A percentile compares a stretch with the other conserved stretches of the same genome.
phyloP scores from a whole-genome alignment of 1,140 invertebrate genomes.

The Drosophila athabasca region DNA sequence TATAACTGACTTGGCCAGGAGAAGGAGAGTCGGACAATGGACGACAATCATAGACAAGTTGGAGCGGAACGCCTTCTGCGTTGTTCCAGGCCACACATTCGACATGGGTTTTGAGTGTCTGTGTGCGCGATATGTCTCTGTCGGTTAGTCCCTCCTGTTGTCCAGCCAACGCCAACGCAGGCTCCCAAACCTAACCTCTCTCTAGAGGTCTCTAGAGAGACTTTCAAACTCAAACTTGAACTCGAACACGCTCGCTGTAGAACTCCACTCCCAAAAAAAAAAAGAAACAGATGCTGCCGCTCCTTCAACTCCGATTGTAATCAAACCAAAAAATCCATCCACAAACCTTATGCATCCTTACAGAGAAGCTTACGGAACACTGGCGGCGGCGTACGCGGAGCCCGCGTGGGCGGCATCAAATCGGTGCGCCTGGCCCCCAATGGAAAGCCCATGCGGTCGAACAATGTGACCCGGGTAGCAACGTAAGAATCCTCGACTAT shows the following conservation, averaged over 20 bases:
- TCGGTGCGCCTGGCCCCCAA: slow-evolving; percentile 73
- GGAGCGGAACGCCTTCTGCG: slow-evolving; percentile 49
- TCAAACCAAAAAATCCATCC: slow-evolving; percentile 65
- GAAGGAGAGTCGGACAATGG: slow-evolving; percentile 27
- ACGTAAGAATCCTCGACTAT: slow-evolving; percentile 77
- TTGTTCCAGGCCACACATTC: slow-evolving; percentile 2
- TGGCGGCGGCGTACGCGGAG: slow-evolving; percentile 35
- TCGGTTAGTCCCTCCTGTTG: no score
- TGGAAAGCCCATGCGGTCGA: slow-evolving; percentile 70
- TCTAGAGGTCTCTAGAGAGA: slow-evolving; percentile 37
- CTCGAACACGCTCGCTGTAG: slow-evolving; percentile 36
- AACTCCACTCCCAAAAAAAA: no score
- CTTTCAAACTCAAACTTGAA: slow-evolving; percentile 48
- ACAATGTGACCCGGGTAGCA: slow-evolving; percentile 75
- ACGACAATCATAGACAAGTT: slow-evolving; percentile 18
- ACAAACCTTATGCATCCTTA: slow-evolving; percentile 81
- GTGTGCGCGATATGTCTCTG: slow-evolving; percentile 7
- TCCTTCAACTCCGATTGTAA: slow-evolving; percentile 25
- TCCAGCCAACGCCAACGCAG: background rate
- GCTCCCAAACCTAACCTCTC: slow-evolving; percentile 27
- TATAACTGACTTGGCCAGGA: slow-evolving; percentile 11
- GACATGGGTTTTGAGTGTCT: no score
- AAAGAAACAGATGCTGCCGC: background rate
- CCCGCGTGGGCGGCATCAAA: slow-evolving; percentile 61
- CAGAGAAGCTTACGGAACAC: slow-evolving; percentile 82